phyloP scores from a whole-genome alignment of 2,113 vertebrate genomes.

The Alouatta palliata region DNA sequence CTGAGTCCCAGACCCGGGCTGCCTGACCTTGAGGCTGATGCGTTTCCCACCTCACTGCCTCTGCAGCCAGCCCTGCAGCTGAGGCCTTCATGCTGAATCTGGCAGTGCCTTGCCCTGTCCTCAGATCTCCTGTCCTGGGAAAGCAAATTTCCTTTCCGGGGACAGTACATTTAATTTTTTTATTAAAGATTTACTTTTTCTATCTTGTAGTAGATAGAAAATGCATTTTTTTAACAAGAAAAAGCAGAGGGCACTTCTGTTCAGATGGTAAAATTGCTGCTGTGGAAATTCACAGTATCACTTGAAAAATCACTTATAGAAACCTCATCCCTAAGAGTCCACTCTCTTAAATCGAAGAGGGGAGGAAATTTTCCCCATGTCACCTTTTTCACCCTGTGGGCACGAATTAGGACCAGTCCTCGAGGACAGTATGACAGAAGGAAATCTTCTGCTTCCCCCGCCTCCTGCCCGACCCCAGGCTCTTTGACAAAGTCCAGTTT shows the following conservation, averaged over 20 bases:
- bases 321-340: not conserved
- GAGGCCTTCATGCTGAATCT: rapidly evolving
- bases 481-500: not conserved
- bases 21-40: not conserved
- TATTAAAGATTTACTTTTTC: too few species aligned
- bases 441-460: not conserved
- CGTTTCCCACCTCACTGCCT: rapidly evolving
- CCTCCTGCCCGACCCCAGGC: too few species aligned
- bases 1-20: not conserved
- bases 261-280: not conserved
- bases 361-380: not conserved
- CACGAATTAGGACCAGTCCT: not conserved
- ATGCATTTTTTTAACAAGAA: not conserved
- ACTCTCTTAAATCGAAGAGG: not conserved
- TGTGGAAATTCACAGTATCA: not conserved
- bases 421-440: not conserved
- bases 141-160: not conserved
- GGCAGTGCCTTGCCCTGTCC: not conserved
- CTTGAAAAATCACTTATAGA: not conserved
- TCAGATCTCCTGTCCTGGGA: not conserved
- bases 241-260: not conserved
- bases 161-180: too few species aligned
- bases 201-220: not conserved
- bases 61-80: rapidly evolving
- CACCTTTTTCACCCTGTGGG: not conserved